Base-by-base conservation (phyloP, 2,113 vertebrate genomes). In the Lynx canadensis region DNA sequence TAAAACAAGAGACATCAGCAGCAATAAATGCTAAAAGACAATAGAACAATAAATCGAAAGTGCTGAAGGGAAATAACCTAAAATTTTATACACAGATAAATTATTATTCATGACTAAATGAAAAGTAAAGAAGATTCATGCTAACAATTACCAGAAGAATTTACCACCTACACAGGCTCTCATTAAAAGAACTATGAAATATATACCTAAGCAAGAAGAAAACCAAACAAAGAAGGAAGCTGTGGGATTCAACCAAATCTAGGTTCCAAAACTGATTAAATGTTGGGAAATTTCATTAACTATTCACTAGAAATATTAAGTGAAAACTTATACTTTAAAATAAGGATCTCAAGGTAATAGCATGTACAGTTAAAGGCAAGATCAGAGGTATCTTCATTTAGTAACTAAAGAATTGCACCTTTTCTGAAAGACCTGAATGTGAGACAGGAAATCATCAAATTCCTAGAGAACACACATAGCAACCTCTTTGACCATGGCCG, bases 141-240 rank as follows among this genome's bases (percentile, higher is more conserved):
- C 9, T 80, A 80, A 80, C 31, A 69, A 84, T 73, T 93, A 60
- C 81, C 71, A 81, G 45, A 94, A 88, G 36, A 95, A 97, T 89
- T 89, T 94, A 66, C 50, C 74, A 74, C 81, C 84, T 66, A 90
- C 85, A 87, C 38, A 84, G 55, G 83, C 7, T 48, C 63, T 94
- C 85, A 88, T 68, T 86, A 52, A 83, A 82, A 92, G 15, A 90
- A 66, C 18, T 48, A 89, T 73, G 95, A 90, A 92, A 87, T 83
- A 36, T 68, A 66, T 97, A 57, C 19, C 92, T 89, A 45, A 83
- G 4, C 25, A 74, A 92, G 31, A 94, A 89, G 63, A 74, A 78
- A 95, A 33, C 18, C 3, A 36, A 81, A 71, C 57, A 52, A 60
- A 86, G 48, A 87, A 82, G 81, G 18, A 69, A 48, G n/a, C 29